A percentile compares a stretch with the other conserved stretches of the same genome.
These are phyloP conservation scores for Nesoenas mayeri DNA, from an alignment of 2,113 vertebrate species.

Conservation along the genomic window DNA sequence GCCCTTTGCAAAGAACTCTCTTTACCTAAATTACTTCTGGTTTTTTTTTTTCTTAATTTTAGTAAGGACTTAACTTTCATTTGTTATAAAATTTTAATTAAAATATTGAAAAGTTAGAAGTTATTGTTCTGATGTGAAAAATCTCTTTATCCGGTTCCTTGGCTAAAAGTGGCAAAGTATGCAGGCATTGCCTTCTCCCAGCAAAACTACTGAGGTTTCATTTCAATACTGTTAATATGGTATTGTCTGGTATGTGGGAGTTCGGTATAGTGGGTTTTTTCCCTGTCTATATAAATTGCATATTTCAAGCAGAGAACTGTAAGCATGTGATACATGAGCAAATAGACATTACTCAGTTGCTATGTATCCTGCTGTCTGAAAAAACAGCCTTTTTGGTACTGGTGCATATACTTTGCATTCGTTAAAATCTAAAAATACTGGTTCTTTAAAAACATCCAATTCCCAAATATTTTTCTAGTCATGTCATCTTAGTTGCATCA, in stretches of 20 bases:
- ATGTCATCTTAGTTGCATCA: not conserved
- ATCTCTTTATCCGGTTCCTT: not conserved
- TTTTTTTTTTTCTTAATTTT: not conserved
- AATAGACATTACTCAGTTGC: constrained; percentile 9
- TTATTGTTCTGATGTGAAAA: not conserved
- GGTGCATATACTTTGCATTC: not conserved
- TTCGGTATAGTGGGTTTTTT: not conserved
- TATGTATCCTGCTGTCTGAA: not conserved
- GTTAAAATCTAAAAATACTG: not conserved
- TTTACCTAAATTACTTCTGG: not conserved
- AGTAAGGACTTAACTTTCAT: not conserved
- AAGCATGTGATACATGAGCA: constrained; percentile 8
- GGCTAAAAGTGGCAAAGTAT: not conserved
- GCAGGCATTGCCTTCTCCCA: not conserved
- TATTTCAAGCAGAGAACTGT: not conserved
- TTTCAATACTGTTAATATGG: not conserved
- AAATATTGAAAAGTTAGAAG: not conserved
- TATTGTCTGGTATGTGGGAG: not conserved
- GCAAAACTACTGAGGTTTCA: not conserved
- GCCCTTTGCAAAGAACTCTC: not conserved
- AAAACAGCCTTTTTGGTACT: not conserved
- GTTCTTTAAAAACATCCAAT: not conserved
- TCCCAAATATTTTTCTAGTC: not conserved
- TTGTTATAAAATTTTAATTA: not conserved
- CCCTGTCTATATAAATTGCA: not conserved